Conservation (phyloP, 1,140 invertebrate species). For the Radopholus similis region DNA sequence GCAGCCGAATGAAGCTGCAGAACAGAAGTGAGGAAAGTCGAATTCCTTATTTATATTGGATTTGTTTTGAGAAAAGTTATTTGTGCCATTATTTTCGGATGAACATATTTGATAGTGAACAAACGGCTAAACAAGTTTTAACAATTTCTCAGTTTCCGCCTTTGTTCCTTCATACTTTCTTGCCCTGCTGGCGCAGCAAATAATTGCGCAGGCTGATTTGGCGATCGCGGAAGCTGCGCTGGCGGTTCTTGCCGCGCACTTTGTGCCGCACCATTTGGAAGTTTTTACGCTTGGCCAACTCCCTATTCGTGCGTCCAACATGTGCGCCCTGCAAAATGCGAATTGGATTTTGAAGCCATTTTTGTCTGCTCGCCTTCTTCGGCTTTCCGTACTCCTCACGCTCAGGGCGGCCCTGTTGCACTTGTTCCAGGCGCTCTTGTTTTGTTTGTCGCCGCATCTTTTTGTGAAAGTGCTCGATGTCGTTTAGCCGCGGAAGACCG, state of each 20-base stretch:
- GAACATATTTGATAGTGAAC: no score
- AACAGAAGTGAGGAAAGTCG: background rate
- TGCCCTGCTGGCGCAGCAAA: slow-evolving; percentile 48
- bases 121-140: no score
- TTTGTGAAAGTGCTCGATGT: slow-evolving; percentile 60
- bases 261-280: slow-evolving; percentile 57
- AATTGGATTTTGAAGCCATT: background rate
- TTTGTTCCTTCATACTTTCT: slow-evolving; percentile 11
- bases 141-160: no score
- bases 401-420: slow-evolving; percentile 47
- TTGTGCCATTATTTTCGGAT: no score
- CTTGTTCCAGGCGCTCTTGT: slow-evolving; percentile 46
- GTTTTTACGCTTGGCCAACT: slow-evolving; percentile 54
- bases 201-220: slow-evolving; percentile 51
- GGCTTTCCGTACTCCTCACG: slow-evolving; percentile 42
- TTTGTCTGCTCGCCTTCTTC: slow-evolving; percentile 46
- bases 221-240: slow-evolving; percentile 52
- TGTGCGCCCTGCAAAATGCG: slow-evolving; percentile 44
- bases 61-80: no score
- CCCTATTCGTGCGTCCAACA: slow-evolving; percentile 53
- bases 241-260: slow-evolving; percentile 55
- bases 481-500: slow-evolving; percentile 51
- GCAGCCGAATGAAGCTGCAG: background rate
- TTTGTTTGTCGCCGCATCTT: slow-evolving; percentile 52
- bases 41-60: background rate